phyloP scores from a whole-genome alignment of 2,888 invertebrate genomes.

The Exocentrus adspersus region DNA sequence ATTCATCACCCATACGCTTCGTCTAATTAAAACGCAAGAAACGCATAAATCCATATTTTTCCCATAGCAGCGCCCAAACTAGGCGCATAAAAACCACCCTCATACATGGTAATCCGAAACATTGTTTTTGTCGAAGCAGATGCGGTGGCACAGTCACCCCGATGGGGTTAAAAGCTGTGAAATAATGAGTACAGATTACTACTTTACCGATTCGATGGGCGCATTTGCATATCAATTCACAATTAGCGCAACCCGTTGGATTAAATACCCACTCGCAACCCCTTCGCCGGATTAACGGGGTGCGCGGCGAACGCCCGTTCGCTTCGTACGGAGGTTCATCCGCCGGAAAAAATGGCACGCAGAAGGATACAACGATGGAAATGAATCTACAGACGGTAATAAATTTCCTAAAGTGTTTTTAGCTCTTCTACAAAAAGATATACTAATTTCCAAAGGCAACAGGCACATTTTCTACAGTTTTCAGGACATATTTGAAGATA shows the following conservation, averaged over 20 bases:
- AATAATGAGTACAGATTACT: slow-evolving; percentile 64
- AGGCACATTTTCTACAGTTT: too few relatives aligned
- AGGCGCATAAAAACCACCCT: slow-evolving; percentile 44
- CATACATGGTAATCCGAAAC: slow-evolving; percentile 50
- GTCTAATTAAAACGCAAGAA: slow-evolving; percentile 4
- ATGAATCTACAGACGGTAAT: too few relatives aligned
- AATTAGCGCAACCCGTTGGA: slow-evolving; percentile 61
- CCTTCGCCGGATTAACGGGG: slow-evolving; percentile 2
- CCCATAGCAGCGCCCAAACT: slow-evolving; percentile 14
- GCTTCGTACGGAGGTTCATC: slow-evolving; percentile 22
- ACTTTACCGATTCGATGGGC: slow-evolving; percentile 61
- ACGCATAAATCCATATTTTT: slow-evolving; percentile 1
- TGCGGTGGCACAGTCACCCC: slow-evolving; percentile 52
- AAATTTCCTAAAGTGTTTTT: too few relatives aligned
- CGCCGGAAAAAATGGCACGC: neutral
- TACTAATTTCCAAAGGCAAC: too few relatives aligned
- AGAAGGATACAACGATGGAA: neutral
- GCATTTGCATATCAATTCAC: slow-evolving; percentile 65
- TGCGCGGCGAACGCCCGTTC: slow-evolving; percentile 1
- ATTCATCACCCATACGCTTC: neutral
- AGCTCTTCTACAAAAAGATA: too few relatives aligned
- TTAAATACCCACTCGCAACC: slow-evolving; percentile 38
- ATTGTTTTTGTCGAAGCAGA: slow-evolving; percentile 56
- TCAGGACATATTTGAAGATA: too few relatives aligned
- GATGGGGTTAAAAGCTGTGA: slow-evolving; percentile 62